phyloP scores from a whole-genome alignment of 2,113 vertebrate species.

The Tringa solitaria region DNA sequence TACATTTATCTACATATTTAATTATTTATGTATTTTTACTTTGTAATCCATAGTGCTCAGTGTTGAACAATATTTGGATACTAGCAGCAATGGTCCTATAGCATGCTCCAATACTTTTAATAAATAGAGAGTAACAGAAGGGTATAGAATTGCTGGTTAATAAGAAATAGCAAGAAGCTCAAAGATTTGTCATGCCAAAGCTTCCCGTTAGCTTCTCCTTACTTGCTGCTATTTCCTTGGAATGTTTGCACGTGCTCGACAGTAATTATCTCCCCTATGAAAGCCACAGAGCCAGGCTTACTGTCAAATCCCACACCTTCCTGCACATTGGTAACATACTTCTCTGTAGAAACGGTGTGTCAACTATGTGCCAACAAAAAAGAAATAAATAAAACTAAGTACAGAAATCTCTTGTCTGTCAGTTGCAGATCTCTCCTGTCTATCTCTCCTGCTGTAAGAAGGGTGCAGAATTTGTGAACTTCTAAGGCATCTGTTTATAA shows the following conservation, averaged over 20 bases:
- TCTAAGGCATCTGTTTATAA: background rate
- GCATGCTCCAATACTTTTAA: background rate
- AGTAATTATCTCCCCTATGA: background rate
- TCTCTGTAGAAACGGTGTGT: background rate
- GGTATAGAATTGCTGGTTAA: background rate
- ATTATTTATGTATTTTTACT: background rate
- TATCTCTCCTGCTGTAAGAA: background rate
- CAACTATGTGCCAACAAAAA: background rate
- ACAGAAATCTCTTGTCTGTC: background rate
- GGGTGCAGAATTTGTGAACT: background rate
- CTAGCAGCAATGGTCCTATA: background rate
- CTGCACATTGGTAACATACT: background rate
- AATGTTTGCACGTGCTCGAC: background rate
- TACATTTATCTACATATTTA: background rate
- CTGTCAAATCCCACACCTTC: constrained; percentile 24
- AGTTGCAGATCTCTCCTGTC: background rate
- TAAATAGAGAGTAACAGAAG: background rate
- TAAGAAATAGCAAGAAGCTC: background rate
- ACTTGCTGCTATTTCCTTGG: background rate
- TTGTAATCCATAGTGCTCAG: background rate
- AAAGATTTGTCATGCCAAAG: background rate
- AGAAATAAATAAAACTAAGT: no score
- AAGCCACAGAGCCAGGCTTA: background rate
- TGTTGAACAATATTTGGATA: background rate
- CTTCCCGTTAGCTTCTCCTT: background rate